A percentile compares a stretch with the other conserved stretches of the same genome.
These are phyloP conservation scores for Semnornis frantzii DNA, from an alignment of 2,113 vertebrate species.

Conservation along the genomic window DNA sequence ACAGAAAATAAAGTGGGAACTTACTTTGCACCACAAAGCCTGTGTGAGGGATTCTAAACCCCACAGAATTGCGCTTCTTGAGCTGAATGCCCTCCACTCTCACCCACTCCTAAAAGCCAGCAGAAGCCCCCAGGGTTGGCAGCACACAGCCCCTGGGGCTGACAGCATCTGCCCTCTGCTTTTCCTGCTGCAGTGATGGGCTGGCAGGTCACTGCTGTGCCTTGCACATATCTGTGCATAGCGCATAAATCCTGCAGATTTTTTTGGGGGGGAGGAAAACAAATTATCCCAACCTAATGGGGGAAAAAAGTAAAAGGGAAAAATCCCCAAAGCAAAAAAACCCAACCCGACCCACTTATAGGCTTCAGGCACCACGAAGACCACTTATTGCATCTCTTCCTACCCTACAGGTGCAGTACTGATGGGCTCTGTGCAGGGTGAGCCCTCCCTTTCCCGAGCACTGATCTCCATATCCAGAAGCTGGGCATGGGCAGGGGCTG, in stretches of 20 bases:
- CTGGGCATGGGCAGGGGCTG: background rate
- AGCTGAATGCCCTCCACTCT: background rate
- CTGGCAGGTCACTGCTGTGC: background rate
- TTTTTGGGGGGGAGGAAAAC: background rate
- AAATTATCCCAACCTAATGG: background rate
- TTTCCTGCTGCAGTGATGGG: background rate
- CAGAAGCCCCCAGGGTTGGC: background rate
- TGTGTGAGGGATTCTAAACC: background rate
- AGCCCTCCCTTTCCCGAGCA: background rate
- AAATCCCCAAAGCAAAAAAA: background rate
- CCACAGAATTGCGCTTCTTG: background rate
- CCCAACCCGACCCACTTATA: conserved; percentile 12
- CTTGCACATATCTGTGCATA: background rate
- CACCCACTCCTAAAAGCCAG: background rate
- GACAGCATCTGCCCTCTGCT: background rate
- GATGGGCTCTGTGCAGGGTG: conserved; percentile 26
- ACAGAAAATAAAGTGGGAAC: background rate
- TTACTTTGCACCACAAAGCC: background rate
- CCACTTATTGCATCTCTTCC: conserved; percentile 55
- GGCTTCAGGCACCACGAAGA: conserved; percentile 62
- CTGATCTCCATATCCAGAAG: background rate
- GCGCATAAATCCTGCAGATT: conserved; percentile 1
- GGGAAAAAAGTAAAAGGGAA: background rate
- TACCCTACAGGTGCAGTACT: background rate
- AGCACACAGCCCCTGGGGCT: background rate